A percentile compares a stretch with the other conserved stretches of the same genome.
Conservation (phyloP, 1,140 invertebrate species). For the Onthophagus taurus region DNA sequence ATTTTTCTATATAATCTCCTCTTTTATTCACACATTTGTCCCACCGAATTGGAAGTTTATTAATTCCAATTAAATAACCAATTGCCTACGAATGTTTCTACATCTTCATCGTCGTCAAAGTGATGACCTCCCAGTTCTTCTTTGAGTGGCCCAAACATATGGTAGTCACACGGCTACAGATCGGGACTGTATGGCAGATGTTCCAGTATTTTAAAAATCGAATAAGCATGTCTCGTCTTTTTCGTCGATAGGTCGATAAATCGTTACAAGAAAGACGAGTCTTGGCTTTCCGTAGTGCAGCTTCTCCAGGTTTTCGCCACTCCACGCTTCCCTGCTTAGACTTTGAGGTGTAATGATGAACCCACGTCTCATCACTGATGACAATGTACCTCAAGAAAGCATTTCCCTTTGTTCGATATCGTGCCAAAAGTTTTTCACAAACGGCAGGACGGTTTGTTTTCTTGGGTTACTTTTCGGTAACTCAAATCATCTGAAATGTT, state of each 20-base stretch:
- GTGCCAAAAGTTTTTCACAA: constrained; percentile 5
- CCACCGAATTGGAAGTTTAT: too few relatives aligned
- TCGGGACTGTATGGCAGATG: constrained; percentile 26
- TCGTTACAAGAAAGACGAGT: not conserved
- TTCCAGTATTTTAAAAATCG: constrained; percentile 20
- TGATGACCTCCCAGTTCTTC: too few relatives aligned
- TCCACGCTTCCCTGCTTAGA: not conserved
- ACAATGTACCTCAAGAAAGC: not conserved
- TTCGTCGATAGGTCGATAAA: not conserved
- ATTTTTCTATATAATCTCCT: too few relatives aligned
- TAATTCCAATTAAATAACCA: too few relatives aligned
- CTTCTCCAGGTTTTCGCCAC: too few relatives aligned
- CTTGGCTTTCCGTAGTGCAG: not conserved
- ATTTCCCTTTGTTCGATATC: constrained; percentile 2
- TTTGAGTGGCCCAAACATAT: constrained; percentile 19
- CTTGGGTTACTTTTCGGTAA: constrained; percentile 14
- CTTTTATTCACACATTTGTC: too few relatives aligned
- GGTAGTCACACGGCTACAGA: constrained; percentile 23
- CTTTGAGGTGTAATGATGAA: not conserved
- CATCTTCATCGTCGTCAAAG: not conserved
- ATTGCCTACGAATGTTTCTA: not conserved
- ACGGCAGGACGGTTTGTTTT: constrained; percentile 28
- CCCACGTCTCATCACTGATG: not conserved
- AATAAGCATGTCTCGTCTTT: not conserved
- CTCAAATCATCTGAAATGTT: constrained; percentile 6